Base-by-base conservation (phyloP, 1,140 invertebrate species). In the Euura lappo region DNA sequence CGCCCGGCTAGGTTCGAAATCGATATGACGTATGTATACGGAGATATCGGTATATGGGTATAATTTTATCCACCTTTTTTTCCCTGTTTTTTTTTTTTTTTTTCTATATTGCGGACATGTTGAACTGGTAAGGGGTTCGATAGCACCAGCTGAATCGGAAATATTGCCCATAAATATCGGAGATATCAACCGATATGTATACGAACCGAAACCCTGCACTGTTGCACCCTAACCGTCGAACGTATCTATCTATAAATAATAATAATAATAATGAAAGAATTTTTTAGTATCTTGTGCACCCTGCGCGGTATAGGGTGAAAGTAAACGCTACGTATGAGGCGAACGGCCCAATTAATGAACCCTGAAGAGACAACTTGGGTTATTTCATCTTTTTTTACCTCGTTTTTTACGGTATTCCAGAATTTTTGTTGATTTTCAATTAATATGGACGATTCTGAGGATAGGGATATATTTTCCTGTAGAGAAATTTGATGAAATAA, bases 91-190 rank as follows among this genome's bases (percentile, higher is more conserved):
- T 28, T 28, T 28, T 28, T 28, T 28, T 28, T 28, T 28, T 28
- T 28, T 28, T 28, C 28, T 28, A 28, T 86, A 87, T 86, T 86
- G 84, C 86, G 84, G 82, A 85, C 85, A 86, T 84, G 85, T 86
- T 85, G 86, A 86, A 83, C 83, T 84, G 86, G 84, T 84, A 86
- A 87, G 86, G 83, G 84, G 78, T 80, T 84, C 84, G 85, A 86
- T 86, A 86, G 85, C 81, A 79, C 79, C 82, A 86, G 82, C 84
- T 84, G 85, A 85, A 86, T 84, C 84, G 86, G 85, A 87, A 87
- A 87, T 87, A 87, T 87, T 85, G 86, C 80, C 85, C 85, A 87
- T 87, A 87, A 87, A 87, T 87, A 87, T 87, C 79, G 80, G 81
- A 86, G 85, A 87, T 87, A 87, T 76, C 79, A 77, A 77, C 68